Conservation (phyloP, 2,113 vertebrate species). For the Tympanuchus pallidicinctus region DNA sequence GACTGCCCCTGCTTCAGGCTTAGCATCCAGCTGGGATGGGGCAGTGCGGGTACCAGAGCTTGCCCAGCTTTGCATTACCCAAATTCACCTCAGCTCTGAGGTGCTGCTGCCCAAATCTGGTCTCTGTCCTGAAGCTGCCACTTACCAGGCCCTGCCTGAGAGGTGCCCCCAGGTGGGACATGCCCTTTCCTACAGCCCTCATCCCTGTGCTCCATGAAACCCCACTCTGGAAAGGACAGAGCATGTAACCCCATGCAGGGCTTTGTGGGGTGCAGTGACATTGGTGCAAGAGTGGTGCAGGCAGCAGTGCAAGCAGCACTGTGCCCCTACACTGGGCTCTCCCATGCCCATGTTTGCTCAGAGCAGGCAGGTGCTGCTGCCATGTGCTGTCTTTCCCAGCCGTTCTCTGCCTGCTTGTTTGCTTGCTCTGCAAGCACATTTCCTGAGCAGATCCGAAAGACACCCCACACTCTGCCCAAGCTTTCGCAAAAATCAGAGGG, state of each 20-base stretch:
- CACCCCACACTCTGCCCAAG: not conserved
- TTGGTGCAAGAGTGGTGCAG: not conserved
- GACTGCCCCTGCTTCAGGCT: too few species aligned
- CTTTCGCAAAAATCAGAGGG: not conserved
- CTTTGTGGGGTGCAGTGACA: not conserved
- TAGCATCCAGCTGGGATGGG: not conserved
- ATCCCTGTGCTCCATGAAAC: not conserved
- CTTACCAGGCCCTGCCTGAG: not conserved
- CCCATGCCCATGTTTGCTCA: not conserved
- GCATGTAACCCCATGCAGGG: accelerated
- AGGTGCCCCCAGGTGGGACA: not conserved
- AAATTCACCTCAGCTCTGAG: not conserved
- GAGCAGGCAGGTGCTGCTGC: not conserved
- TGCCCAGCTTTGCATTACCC: not conserved
- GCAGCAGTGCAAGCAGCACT: accelerated
- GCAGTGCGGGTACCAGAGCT: not conserved
- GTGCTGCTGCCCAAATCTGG: accelerated
- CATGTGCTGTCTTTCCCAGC: constrained; percentile 1
- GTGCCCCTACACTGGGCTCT: not conserved
- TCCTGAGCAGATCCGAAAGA: not conserved
- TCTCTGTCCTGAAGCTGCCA: not conserved
- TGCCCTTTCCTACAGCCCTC: not conserved
- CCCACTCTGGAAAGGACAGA: not conserved
- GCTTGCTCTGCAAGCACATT: not conserved
- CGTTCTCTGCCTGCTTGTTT: not conserved